Evolutionary conservation across 2,113 vertebrate species (phyloP).

Genomic region (Seriola aureovittata): DNA sequence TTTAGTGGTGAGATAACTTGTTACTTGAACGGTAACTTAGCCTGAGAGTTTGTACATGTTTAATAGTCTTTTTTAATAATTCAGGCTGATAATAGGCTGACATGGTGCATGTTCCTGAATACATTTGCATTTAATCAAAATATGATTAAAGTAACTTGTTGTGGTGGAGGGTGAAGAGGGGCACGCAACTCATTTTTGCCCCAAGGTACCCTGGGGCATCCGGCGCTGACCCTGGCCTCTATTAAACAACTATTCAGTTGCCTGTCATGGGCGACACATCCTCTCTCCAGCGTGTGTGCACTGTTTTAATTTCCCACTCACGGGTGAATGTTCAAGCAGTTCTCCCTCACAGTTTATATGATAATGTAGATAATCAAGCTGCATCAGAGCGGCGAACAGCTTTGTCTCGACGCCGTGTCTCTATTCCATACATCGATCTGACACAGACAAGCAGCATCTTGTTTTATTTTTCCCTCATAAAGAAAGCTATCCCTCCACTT

Average conservation of each 20-base stretch:
- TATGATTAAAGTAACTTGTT: background rate
- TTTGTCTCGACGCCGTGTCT: background rate
- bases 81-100: background rate
- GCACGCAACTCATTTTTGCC: background rate
- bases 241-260: background rate
- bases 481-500: slow-evolving; percentile 17
- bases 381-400: background rate
- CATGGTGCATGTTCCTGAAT: background rate
- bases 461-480: slow-evolving; percentile 10
- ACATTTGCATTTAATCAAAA: background rate
- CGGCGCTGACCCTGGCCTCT: background rate
- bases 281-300: background rate
- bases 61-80: background rate
- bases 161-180: background rate
- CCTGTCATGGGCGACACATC: background rate
- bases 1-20: background rate
- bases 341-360: background rate
- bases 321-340: background rate
- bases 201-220: background rate
- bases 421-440: background rate
- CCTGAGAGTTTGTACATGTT: background rate
- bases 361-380: background rate
- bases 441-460: background rate
- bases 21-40: background rate
- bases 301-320: background rate